Evolutionary conservation across 53 echinoderm and acorn worm genomes (phyloP).

Genomic region (Astropecten irregularis): DNA sequence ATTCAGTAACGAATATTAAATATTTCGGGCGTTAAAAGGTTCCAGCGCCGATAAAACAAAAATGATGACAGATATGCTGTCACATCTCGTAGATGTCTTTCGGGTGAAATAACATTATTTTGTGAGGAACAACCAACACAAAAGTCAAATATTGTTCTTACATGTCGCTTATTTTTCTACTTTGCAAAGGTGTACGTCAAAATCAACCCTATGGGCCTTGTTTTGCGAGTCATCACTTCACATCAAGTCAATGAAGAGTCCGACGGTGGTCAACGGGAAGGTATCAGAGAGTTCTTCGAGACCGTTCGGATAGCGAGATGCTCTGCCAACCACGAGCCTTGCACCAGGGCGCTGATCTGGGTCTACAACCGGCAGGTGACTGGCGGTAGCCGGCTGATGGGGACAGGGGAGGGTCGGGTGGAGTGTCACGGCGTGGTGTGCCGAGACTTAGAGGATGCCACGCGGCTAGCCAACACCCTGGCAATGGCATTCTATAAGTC

Average conservation of each 20-base stretch:
- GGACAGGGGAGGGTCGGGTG: slow-evolving; percentile 2
- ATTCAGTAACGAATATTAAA: no score
- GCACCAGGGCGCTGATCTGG: slow-evolving; percentile 43
- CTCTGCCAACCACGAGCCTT: slow-evolving; percentile 61
- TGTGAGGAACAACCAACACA: no score
- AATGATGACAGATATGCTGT: no score
- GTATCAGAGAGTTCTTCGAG: slow-evolving; percentile 38
- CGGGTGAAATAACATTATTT: no score
- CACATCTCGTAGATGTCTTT: no score
- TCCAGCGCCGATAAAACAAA: no score
- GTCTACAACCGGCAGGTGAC: slow-evolving; percentile 24
- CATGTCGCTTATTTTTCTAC: no score
- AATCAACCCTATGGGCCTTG: slow-evolving; percentile 24
- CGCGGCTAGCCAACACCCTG: slow-evolving; percentile 56
- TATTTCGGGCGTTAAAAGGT: no score
- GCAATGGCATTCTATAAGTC: slow-evolving; percentile 48
- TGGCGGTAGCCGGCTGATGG: not conserved
- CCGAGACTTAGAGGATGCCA: slow-evolving; percentile 45
- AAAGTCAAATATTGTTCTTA: no score
- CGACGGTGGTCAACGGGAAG: slow-evolving; percentile 12
- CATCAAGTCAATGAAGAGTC: not conserved
- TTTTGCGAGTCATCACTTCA: slow-evolving; percentile 32
- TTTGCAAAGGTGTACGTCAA: slow-evolving; percentile 53
- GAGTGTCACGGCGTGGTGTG: slow-evolving; percentile 65
- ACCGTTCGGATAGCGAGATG: slow-evolving; percentile 56